Evolutionary conservation across 2,888 invertebrate species (phyloP).

Genomic region (Neoaliturus tenellus): DNA sequence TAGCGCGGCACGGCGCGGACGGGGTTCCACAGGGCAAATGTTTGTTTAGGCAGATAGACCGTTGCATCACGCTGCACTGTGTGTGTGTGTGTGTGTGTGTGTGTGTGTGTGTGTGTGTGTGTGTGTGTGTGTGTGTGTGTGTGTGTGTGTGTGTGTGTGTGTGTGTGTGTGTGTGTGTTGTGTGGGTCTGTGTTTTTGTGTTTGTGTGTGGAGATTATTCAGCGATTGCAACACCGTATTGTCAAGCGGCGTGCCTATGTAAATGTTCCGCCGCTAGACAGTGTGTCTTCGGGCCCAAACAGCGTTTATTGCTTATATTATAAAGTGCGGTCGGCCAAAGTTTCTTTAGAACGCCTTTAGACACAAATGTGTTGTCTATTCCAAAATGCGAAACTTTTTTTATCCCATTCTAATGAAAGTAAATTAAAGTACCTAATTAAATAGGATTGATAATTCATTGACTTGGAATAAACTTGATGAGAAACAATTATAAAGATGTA

Average conservation of each 20-base stretch:
- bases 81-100: conserved; percentile 15
- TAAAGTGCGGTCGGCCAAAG: background rate
- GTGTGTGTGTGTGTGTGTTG: conserved; percentile 8
- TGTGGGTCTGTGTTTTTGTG: too few relatives aligned
- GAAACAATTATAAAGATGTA: too few relatives aligned
- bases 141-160: background rate
- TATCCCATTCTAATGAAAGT: too few relatives aligned
- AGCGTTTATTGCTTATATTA: background rate
- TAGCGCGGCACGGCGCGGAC: background rate
- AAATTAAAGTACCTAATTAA: too few relatives aligned
- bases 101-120: background rate
- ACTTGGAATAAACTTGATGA: too few relatives aligned
- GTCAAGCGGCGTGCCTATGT: conserved; percentile 21
- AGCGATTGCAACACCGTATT: conserved; percentile 31
- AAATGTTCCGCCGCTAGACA: conserved; percentile 22
- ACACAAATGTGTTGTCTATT: too few relatives aligned
- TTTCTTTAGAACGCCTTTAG: too few relatives aligned
- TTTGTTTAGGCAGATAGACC: conserved; percentile 24
- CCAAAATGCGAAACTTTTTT: too few relatives aligned
- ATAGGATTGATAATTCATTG: too few relatives aligned
- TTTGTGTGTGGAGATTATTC: conserved; percentile 23
- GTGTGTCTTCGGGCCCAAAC: background rate
- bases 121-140: conserved; percentile 30
- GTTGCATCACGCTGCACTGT: conserved; percentile 2
- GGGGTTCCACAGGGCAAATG: background rate